Evolutionary conservation across 2,888 invertebrate species (phyloP), one percentile per base, ranked within the genome.

Genomic region (Candidula unifasciata): DNA sequence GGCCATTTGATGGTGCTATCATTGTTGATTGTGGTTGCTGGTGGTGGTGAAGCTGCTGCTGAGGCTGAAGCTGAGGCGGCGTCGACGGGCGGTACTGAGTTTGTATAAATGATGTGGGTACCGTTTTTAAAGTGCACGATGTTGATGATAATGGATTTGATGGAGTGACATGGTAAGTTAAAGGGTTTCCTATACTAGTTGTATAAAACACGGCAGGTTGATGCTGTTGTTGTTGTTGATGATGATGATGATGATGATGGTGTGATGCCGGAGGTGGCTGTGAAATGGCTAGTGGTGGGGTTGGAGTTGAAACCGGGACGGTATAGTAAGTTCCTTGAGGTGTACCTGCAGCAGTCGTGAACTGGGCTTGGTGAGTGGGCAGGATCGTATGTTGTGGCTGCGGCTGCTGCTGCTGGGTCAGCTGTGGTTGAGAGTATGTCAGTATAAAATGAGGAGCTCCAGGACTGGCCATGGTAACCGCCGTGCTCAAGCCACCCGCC

Each of bases 181-280:
- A 33, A 30, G 77, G 78, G 35, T 83, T 82, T 37, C 73, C n/a
- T 30, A 71, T 35, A 68, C 57, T 73, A 60, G 83, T 69, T n/a
- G 68, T 71, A 35, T 83, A 83, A 57, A 83, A 83, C 33, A 83
- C 83, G 27, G 83, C 24, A 8, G 60, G 83, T 37, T 73, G 82
- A 52, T 57, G 82, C 44, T 78, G 83, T n/a, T 83, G 82, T 8
- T 83, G 83, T 18, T 77, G 82, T n/a, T 81, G 71, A 6, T 44
- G 27, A 21, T 68, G 80, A 71, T 71, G 81, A n/a, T 27, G 83
- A 18, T 66, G 76, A 52, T 68, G 68, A 6, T 80, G 80, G 52
- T 80, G 80, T 5, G 82, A 52, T 78, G 78, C 69, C 3, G 83
- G 69, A 35, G 82, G 73, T 21, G 83, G 82, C 24, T 54, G 82